phyloP scores from a whole-genome alignment of 2,797 vertebrate species.

The Fringilla coelebs region DNA sequence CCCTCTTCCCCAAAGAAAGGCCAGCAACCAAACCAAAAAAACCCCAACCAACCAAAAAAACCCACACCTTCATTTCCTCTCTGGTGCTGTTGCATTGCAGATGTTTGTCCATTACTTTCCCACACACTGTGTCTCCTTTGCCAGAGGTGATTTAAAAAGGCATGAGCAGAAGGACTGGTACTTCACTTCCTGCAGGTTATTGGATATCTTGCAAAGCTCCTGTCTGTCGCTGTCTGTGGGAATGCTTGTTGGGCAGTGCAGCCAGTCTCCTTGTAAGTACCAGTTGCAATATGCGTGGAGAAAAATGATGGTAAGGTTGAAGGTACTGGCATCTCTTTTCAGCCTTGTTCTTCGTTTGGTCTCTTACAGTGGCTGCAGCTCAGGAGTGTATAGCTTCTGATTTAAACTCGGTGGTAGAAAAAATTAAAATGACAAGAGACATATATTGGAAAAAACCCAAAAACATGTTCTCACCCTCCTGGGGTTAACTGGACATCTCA shows the following conservation, averaged over 20 bases:
- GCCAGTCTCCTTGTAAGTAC: not conserved
- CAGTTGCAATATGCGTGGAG: not conserved
- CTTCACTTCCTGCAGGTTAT: not conserved
- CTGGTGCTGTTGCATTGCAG: not conserved
- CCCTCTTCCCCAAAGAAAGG: fast-evolving
- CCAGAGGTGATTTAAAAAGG: not conserved
- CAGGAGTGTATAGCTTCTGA: not conserved
- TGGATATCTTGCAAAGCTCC: not conserved
- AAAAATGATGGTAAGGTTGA: not conserved
- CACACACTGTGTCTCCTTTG: not conserved
- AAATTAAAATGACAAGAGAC: not conserved
- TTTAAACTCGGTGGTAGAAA: not conserved
- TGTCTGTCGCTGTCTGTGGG: not conserved
- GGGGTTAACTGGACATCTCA: not conserved
- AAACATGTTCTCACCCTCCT: not conserved
- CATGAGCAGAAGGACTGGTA: not conserved
- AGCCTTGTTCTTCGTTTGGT: not conserved
- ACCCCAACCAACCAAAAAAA: fast-evolving
- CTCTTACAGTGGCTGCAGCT: not conserved
- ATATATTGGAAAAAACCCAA: not conserved
- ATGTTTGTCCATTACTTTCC: not conserved
- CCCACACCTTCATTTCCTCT: not conserved
- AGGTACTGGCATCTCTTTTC: not conserved
- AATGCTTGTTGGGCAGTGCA: not conserved
- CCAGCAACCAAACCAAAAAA: not conserved